Conservation (phyloP, 2,113 vertebrate species). For the Takifugu bimaculatus region DNA sequence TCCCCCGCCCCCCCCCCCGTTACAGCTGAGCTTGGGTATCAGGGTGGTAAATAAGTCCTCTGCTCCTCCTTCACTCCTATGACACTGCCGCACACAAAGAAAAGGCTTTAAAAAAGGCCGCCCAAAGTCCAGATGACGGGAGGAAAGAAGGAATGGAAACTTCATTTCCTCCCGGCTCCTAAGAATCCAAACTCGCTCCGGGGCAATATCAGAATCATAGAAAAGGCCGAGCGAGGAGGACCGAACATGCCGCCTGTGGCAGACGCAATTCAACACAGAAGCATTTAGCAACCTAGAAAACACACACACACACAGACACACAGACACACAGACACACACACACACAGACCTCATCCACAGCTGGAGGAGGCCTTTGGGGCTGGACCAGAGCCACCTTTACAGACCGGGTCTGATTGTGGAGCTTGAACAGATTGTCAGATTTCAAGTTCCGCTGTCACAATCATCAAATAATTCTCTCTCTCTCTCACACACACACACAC, state of each 20-base stretch:
- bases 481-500: constrained; percentile 4
- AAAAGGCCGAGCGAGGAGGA: constrained; percentile 54
- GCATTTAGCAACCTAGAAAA: constrained; percentile 47
- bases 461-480: constrained; percentile 33
- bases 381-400: constrained; percentile 22
- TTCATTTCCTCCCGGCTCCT: constrained; percentile 22
- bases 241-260: constrained; percentile 38
- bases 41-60: constrained; percentile 55
- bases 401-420: constrained; percentile 4
- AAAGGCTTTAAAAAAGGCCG: constrained; percentile 4
- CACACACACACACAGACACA: constrained; percentile 30
- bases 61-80: constrained; percentile 63
- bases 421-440: constrained; percentile 56
- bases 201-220: constrained; percentile 65
- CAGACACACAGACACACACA: constrained; percentile 27
- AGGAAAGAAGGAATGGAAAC: constrained; percentile 1
- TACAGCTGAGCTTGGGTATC: constrained; percentile 56
- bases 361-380: constrained; percentile 4
- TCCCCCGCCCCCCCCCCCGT: constrained; percentile 27
- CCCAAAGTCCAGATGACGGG: constrained; percentile 24
- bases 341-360: neutral
- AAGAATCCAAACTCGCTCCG: constrained; percentile 17
- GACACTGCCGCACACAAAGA: constrained; percentile 47
- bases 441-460: constrained; percentile 40
- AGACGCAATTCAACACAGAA: constrained; percentile 49